Evolutionary conservation across 2,797 vertebrate species (phyloP), one percentile per base, ranked within the genome.

Genomic region (Cryptoblepharus egeriae): DNA sequence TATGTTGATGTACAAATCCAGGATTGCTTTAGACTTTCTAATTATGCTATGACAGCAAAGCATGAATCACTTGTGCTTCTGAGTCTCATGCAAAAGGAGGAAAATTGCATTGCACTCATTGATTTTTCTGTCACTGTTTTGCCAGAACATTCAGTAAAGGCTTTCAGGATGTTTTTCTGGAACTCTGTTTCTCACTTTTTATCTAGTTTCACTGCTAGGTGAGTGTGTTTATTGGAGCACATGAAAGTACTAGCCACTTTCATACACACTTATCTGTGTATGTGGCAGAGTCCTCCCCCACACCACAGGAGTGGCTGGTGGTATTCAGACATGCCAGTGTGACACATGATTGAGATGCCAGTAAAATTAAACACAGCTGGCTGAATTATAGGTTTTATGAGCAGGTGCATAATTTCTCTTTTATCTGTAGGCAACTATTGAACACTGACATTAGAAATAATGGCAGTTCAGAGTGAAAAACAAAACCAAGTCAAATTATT

Each of bases 391-490:
- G 55, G 8, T 3, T 42, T 13, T 65, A 49, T 70, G 26, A 70
- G 0, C 61, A 24, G 1, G 24, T 60, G 24, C 61, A 24, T 52
- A 52, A 74, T 88, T 68, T 85, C 61, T 80, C n/a, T n/a, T 30
- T 72, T 77, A 61, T 58, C 32, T 89, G n/a, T 71, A 75, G 26
- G 11, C 16, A 76, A 35, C 45, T 55, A 57, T 61, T 30, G 73
- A 87, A 28, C 32, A 12, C 24, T 86, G 71, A 30, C 2, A 24
- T 83, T 79, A 79, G 80, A 81, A 81, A 85, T 68, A 87, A 79
- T 15, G 13, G 57, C 26, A 49, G 35, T 71, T 79, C 75, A 12
- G 76, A 86, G 30, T 90, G 91, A 86, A 88, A 88, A 92, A 83
- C 26, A 70, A 35, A 85, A 20, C 58, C 72, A 63, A 76, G 60